phyloP scores from a whole-genome alignment of 2,113 vertebrate species.

The Corvus hawaiiensis region DNA sequence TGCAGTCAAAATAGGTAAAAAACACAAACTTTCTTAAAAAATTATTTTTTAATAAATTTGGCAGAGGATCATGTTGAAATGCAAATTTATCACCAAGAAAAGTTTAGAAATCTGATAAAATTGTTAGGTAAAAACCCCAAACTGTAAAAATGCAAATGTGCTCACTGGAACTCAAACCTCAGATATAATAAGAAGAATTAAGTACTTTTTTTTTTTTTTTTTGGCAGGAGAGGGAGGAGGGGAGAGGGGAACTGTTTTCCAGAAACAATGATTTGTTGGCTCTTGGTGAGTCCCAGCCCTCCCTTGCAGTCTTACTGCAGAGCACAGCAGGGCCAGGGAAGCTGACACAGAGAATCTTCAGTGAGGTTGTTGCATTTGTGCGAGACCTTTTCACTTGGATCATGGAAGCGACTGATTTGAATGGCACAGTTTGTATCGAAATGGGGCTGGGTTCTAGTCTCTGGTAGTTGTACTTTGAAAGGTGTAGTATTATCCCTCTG shows the following conservation, averaged over 20 bases:
- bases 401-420: constrained; percentile 60
- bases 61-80: constrained; percentile 50
- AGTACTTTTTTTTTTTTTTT: background rate
- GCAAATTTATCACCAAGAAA: constrained; percentile 33
- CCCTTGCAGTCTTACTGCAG: background rate
- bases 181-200: background rate
- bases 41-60: constrained; percentile 53
- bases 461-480: background rate
- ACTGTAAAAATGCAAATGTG: constrained; percentile 8
- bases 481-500: constrained; percentile 47
- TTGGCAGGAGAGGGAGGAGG: background rate
- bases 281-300: background rate
- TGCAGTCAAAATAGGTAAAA: constrained; percentile 56
- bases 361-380: constrained; percentile 14
- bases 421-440: constrained; percentile 61
- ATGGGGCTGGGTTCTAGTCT: constrained; percentile 4
- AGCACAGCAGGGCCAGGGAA: background rate
- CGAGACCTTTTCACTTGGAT: background rate
- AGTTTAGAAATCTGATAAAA: constrained; percentile 24
- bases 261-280: background rate
- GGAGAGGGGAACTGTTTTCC: background rate
- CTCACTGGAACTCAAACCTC: background rate
- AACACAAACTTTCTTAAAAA: constrained; percentile 25
- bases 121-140: background rate
- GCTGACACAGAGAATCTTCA: background rate